Conservation (phyloP, 2,888 invertebrate species). For the Camponotus fellah region DNA sequence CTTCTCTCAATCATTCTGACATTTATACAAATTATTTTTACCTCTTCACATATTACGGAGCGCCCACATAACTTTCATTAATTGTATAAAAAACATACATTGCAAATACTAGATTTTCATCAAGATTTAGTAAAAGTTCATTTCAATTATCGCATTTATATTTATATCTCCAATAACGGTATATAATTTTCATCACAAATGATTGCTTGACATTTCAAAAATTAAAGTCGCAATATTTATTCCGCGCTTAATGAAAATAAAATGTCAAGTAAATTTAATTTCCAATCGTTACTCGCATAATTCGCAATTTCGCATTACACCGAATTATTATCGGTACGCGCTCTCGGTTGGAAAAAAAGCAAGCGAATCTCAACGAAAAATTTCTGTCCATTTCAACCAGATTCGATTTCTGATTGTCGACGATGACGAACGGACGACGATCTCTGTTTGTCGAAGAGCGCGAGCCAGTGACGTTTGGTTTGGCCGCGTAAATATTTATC, state of each 20-base stretch:
- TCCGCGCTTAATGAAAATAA: not conserved
- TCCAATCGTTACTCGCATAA: not conserved
- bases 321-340: not conserved
- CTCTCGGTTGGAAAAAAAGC: not conserved
- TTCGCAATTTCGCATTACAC: not conserved
- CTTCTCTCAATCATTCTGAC: not conserved
- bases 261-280: not conserved
- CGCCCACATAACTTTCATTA: not conserved
- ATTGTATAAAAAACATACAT: not conserved
- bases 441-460: constrained; percentile 28
- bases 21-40: constrained; percentile 17
- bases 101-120: not conserved
- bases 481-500: constrained; percentile 48
- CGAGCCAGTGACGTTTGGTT: constrained; percentile 12
- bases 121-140: not conserved
- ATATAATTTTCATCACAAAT: not conserved
- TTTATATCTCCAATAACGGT: not conserved
- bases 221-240: not conserved
- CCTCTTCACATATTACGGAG: not conserved
- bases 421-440: constrained; percentile 1
- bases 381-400: constrained; percentile 1
- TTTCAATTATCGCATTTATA: not conserved
- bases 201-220: constrained; percentile 14
- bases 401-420: constrained; percentile 20
- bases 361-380: not conserved